Evolutionary conservation across 2,113 vertebrate species (phyloP).

Genomic region (Cephalopholis sonnerati): DNA sequence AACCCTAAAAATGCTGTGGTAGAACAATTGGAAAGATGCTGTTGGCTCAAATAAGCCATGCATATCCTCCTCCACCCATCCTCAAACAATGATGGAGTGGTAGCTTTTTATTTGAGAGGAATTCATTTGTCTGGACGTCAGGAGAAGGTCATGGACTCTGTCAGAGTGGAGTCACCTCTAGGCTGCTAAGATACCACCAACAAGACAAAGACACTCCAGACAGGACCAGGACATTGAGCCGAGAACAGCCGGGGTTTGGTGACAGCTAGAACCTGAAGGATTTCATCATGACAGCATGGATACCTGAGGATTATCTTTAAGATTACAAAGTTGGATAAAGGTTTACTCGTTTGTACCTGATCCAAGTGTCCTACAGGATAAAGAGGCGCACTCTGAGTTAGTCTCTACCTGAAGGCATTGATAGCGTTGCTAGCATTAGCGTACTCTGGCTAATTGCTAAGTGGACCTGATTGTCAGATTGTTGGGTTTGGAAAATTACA

Average conservation of each 20-base stretch:
- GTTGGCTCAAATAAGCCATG: background rate
- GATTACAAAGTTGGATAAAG: background rate
- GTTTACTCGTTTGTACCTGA: background rate
- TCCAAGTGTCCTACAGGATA: background rate
- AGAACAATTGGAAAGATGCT: constrained; percentile 3
- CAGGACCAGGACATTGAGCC: background rate
- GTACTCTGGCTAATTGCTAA: no score
- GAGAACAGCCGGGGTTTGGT: background rate
- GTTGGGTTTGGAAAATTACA: no score
- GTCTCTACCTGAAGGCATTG: no score
- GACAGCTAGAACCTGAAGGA: background rate
- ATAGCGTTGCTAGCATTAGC: no score
- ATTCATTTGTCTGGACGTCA: background rate
- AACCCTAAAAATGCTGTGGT: constrained; percentile 36
- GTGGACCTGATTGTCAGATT: no score
- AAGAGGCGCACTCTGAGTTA: no score
- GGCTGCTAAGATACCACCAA: background rate
- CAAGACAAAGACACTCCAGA: background rate
- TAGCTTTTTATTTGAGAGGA: background rate
- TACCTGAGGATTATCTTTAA: no score
- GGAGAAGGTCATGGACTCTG: background rate
- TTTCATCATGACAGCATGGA: background rate
- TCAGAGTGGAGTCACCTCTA: background rate
- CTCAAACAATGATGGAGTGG: background rate
- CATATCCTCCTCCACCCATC: constrained; percentile 10